Evolutionary conservation across 2,797 vertebrate genomes (phyloP), one percentile per base, ranked within the genome.

Genomic region (Clarias pachynema): DNA sequence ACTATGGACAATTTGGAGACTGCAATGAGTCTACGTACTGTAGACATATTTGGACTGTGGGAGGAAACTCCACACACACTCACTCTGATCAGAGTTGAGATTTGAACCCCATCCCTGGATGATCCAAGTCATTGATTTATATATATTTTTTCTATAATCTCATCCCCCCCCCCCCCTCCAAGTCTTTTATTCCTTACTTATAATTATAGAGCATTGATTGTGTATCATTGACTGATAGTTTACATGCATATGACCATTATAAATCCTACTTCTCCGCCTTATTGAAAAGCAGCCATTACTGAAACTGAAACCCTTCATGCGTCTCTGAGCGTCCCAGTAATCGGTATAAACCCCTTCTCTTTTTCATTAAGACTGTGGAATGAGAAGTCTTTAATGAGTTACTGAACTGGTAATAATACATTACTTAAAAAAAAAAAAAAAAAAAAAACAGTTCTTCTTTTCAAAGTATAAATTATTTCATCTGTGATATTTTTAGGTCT

Each of bases 351-450:
- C 57, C 40, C 49, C 20, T 56, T 77, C 31, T 14, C 2, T 15
- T 78, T 78, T 78, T 78, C 57, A 78, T 78, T 60, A 37, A 15
- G 57, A 37, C 20, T 60, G 56, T 60, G 75, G 20, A 78, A 60
- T 3, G 56, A 77, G 57, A 59, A 77, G 8, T 20, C 59, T 44
- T 62, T 44, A 40, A 31, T 79, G 60, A 62, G 34, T 26, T 44
- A 15, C 24, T 63, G 14, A 79, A 63, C 57, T 79, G 77, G 18
- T 24, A 53, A 75, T 75, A 31, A 75, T 31, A 10, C 16, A 29
- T 77, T 57, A 59, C 59, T 77, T 59, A 2, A 62, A 9, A 40
- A n/a, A 6, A 60, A 9, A n/a, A n/a, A 40, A n/a, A 6, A 60
- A 9, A 40, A n/a, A 6, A 60, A 9, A 40, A n/a, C 59, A 44